Base-by-base conservation (phyloP, 35 echinoderm and acorn worm species). In the Strongylocentrotus purpuratus region DNA sequence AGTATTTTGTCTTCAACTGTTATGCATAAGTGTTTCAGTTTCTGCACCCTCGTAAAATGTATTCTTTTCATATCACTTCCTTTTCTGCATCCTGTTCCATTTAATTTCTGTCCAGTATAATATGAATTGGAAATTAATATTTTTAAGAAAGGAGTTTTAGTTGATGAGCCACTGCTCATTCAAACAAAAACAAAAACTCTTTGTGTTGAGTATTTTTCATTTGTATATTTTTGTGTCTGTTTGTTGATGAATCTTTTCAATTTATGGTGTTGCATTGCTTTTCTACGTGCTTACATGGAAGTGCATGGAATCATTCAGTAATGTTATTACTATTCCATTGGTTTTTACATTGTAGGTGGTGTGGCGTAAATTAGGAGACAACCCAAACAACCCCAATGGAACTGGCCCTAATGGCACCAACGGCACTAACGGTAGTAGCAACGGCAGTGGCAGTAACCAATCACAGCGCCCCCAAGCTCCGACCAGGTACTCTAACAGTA, bases 341-440 rank as follows among this genome's bases (percentile, higher is more conserved):
- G 4, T n/a, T 78, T 28, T 78, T 78, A 22, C 28, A 28, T 90
- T 55, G 20, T n/a, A 96, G 95, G 95, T 96, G 61, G 95, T 96
- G 25, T 96, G 95, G 95, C 95, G 95, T 61, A 96, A 96, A 90
- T 70, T 96, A 25, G 95, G 95, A 61, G 95, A 96, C 46, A 93
- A 94, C 20, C 95, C 95, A 87, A 32, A 45, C 46, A 50, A 47
- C 78, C 45, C 92, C 33, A 94, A 71, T 93, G 33, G 61, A 52
- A 32, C 95, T 33, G 33, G 58, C 35, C 0, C 35, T 41, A 41
- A 41, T 41, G 35, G 35, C 35, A 8, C 10, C 11, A 28, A 86
- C 61, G n/a, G 85, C 93, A 46, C 85, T 31, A 94, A 65, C 61
- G 28, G 28, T 90, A 52, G 33, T 31, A 85, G 61, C 33, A 65